These are phyloP conservation scores for Zapornia atra DNA, from an alignment of 2,113 vertebrate species.

Conservation along the genomic window DNA sequence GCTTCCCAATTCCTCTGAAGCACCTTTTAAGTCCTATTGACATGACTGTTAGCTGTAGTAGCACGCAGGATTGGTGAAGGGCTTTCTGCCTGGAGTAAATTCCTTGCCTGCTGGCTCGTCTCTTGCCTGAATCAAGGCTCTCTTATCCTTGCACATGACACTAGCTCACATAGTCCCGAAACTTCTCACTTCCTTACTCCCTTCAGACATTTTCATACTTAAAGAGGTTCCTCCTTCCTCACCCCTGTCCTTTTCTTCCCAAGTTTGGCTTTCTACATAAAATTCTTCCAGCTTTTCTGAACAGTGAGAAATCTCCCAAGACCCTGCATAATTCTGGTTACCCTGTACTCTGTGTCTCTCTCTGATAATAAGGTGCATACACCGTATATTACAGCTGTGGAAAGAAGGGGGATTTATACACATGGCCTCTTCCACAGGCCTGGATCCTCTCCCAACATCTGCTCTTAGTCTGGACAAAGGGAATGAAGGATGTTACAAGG, in stretches of 20 bases:
- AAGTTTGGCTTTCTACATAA: neutral
- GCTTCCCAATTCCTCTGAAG: conserved; percentile 36
- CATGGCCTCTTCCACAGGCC: conserved; percentile 1
- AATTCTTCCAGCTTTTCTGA: conserved; percentile 9
- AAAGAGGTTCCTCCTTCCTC: neutral
- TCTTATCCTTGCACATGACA: neutral
- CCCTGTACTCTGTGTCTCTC: neutral
- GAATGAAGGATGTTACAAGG: neutral
- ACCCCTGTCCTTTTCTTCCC: neutral
- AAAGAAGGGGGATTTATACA: conserved; percentile 45
- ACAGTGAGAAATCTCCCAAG: neutral
- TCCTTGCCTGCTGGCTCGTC: neutral
- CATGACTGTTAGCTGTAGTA: conserved; percentile 13
- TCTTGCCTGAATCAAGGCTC: conserved; percentile 21
- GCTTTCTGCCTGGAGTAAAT: conserved; percentile 26
- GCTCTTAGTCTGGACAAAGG: conserved; percentile 29
- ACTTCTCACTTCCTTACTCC: neutral
- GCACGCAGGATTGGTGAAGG: neutral
- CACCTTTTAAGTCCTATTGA: conserved; percentile 53
- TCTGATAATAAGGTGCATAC: neutral
- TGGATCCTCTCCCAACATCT: conserved; percentile 66
- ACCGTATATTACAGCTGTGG: neutral
- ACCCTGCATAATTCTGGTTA: neutral
- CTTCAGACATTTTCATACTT: neutral
- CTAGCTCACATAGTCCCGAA: conserved; percentile 22